Evolutionary conservation across 2,797 vertebrate species (phyloP), one percentile per base, ranked within the genome.

Genomic region (Enoplosus armatus): DNA sequence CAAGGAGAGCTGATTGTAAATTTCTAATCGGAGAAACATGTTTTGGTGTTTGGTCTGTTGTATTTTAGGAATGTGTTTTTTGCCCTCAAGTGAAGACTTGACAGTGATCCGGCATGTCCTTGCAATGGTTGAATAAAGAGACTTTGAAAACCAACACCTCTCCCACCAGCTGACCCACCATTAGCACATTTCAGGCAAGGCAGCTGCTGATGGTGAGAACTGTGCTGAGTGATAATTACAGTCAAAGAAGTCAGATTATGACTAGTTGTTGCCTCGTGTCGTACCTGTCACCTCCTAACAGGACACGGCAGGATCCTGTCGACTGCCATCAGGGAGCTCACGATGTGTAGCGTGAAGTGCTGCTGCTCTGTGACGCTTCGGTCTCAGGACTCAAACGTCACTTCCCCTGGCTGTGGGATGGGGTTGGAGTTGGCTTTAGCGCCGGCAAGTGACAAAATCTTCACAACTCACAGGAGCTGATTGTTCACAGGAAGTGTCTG

Each of bases 221-320:
- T 37, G 41, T 31, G 64, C 48, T 50, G 62, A 65, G 63, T 20
- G 15, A 31, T 77, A 43, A 86, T 45, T 41, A 59, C 54, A 60
- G 15, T 74, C 41, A 77, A 65, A 87, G 80, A 51, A 27, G 39
- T 70, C 66, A 78, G 76, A 85, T 87, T 75, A 82, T 58, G 59
- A 64, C 68, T 66, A 29, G 79, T 85, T 89, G 86, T 81, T 26
- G 35, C 39, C 47, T 51, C 2, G 77, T 51, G 86, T 87, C 50
- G 0, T 47, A 82, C 31, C 62, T 55, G 62, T 80, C 87, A 74
- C 88, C 80, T 87, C 65, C n/a, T 79, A 71, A 89, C 60, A 51
- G 84, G 75, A 70, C 82, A 70, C 72, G 29, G 73, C 73, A 70
- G 86, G 71, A 64, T 68, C 63, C 74, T 41, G 60, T 75, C 64